Evolutionary conservation across 2,888 invertebrate genomes (phyloP).

Genomic region (Amphipyra tragopoginis): DNA sequence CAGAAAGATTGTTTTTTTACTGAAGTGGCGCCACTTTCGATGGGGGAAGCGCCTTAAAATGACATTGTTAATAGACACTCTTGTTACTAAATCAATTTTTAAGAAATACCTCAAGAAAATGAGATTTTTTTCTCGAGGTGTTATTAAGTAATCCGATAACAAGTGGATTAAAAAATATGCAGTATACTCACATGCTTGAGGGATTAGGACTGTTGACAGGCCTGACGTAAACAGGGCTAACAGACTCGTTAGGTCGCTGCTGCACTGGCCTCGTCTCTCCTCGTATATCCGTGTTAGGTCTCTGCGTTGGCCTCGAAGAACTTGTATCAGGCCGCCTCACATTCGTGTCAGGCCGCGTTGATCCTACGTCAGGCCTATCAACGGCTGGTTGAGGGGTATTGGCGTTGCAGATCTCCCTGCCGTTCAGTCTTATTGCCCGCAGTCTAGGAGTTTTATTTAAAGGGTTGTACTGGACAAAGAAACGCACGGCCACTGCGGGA

Average conservation of each 20-base stretch:
- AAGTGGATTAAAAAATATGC: not conserved
- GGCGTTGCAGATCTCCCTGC: constrained; percentile 89
- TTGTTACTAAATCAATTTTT: too few relatives aligned
- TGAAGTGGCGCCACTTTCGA: too few relatives aligned
- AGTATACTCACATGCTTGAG: constrained; percentile 78
- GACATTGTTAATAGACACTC: too few relatives aligned
- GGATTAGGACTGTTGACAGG: constrained; percentile 68
- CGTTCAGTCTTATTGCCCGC: constrained; percentile 88
- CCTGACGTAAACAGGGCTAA: constrained; percentile 76
- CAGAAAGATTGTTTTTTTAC: too few relatives aligned
- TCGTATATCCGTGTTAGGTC: constrained; percentile 59
- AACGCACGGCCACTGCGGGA: constrained; percentile 87
- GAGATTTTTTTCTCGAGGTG: too few relatives aligned
- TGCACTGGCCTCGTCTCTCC: constrained; percentile 71
- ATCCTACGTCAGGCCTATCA: constrained; percentile 62
- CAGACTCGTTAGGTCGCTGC: constrained; percentile 64
- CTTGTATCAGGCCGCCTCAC: not conserved
- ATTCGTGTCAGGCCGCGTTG: constrained; percentile 21
- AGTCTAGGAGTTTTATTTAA: constrained; percentile 85
- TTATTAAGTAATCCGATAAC: too few relatives aligned
- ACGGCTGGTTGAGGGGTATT: constrained; percentile 71
- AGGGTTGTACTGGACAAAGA: constrained; percentile 91
- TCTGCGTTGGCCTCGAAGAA: not conserved
- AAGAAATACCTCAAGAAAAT: too few relatives aligned
- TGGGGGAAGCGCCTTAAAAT: too few relatives aligned